phyloP scores from a whole-genome alignment of 2,888 invertebrate species.

The Epinotia ramella region DNA sequence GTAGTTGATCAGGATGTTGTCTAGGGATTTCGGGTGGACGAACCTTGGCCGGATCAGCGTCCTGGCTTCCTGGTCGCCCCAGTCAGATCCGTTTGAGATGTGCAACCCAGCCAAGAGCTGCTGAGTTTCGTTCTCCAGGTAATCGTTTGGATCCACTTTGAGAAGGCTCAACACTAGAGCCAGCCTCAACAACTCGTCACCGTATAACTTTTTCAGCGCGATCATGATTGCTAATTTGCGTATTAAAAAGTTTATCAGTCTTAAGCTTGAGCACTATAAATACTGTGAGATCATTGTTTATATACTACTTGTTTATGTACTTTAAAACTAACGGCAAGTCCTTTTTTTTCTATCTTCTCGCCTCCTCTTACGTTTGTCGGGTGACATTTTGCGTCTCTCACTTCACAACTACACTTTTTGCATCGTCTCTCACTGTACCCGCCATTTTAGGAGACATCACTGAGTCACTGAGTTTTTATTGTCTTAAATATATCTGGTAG shows the following conservation, averaged over 20 bases:
- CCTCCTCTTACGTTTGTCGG: conserved; percentile 78
- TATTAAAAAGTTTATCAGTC: conserved; percentile 53
- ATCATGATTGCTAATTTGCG: conserved; percentile 83
- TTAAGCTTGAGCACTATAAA: conserved; percentile 73
- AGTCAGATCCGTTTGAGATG: conserved; percentile 88
- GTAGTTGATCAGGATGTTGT: conserved; percentile 89
- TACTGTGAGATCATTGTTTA: conserved; percentile 71
- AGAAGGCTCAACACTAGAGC: conserved; percentile 92
- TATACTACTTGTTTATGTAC: conserved; percentile 33
- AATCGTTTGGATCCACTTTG: conserved; percentile 90
- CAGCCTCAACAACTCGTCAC: conserved; percentile 92
- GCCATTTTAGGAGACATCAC: conserved; percentile 62
- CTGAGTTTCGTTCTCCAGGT: conserved; percentile 85
- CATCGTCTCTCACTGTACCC: conserved; percentile 49
- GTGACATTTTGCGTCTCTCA: conserved; percentile 75
- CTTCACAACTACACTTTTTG: conserved; percentile 52
- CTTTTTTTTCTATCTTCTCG: conserved; percentile 57
- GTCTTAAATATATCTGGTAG: conserved; percentile 53
- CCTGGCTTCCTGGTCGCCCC: conserved; percentile 86
- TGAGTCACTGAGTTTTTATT: conserved; percentile 59
- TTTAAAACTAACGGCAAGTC: conserved; percentile 54
- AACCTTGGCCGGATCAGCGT: conserved; percentile 86
- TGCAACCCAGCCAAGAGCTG: conserved; percentile 85
- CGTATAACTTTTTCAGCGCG: conserved; percentile 92
- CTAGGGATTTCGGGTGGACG: conserved; percentile 90